Base-by-base conservation (phyloP, 1,140 invertebrate species). In the Aculops lycopersici region DNA sequence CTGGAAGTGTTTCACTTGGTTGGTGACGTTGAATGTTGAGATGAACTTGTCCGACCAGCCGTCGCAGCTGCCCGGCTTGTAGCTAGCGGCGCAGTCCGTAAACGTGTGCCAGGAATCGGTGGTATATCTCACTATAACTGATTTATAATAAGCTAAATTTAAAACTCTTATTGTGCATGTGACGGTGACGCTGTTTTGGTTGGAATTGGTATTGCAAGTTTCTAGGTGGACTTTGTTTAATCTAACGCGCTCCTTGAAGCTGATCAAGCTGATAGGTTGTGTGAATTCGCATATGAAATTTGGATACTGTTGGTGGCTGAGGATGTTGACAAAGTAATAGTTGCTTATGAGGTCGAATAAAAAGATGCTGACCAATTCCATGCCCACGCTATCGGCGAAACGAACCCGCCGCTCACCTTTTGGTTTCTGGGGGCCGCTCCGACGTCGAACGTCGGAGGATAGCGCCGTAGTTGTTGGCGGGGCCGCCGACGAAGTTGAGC, bases 91-190 rank as follows among this genome's bases (percentile, higher is more conserved):
- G 21, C 80, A 58, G 48, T 94, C 83, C 20, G 68, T 67, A 54
- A 67, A 77, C 20, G 69, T 75, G 41, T 64, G 63, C 84, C 83
- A 94, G 17, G 67, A 64, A 54, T 88, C 76, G 46, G 74, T 61
- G 0, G 74, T 73, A 54, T 83, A 86, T 36, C 83, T 64, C 35
- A 88, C 65, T 47, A 73, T 67, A 13, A 90, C 79, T 17, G 67
- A 70, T 60, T 94, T 92, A 51, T 88, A 69, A 55, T 75, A 92
- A 52, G 78, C 72, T 36, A 90, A 55, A 56, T 90, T 92, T 35
- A 76, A 60, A 5, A 90, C 83, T 18, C 80, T 64, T 2, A 88
- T 72, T 0, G 71, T 67, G 13, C 81, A 81, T 13, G 67, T 68
- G n/a, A 90, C 68, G n/a, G 67, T 71, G 42, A 59, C 49, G 31